Evolutionary conservation across 2,888 invertebrate genomes (phyloP), one percentile per base, ranked within the genome.

Genomic region (Ryuthela nishihirai): DNA sequence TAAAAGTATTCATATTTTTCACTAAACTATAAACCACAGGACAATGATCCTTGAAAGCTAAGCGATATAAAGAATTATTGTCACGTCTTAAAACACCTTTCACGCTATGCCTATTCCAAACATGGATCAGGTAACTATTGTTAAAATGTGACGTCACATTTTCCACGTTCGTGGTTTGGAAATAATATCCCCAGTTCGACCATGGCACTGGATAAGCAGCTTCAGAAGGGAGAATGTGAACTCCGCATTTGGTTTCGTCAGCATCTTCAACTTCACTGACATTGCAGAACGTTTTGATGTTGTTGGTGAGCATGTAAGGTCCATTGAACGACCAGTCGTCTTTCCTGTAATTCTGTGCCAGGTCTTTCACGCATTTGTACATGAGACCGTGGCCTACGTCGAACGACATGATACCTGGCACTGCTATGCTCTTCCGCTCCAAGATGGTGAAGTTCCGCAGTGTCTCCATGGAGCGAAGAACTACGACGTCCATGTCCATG

Each of bases 401-500:
- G 4, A 47, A 47, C 29, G 25, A 23, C 23, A 47, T 20, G 39
- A 47, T 18, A 4, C 21, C 24, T 1, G 18, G 21, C 10, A 20
- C 26, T 1, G 38, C 25, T 26, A 39, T 39, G 36, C n/a, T 20
- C 2, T 39, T 39, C 15, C 39, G 38, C 20, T 47, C 47, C 12
- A 26, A 29, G 15, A 25, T n/a, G 10, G 38, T 38, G 25, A 29
- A 29, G 47, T 47, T 47, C 5, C 20, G 38, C n/a, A 47, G 26
- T 6, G 12, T 6, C 6, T 18, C 18, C 18, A 47, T 38, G 18
- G 47, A 38, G 1, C 20, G 25, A 1, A 47, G 39, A 17, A 47
- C 47, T 21, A 47, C 47, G 2, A 47, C 39, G 47, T 47, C 47
- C 6, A 29, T 17, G 39, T 47, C 47, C 47, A 47, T 26, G 29